Evolutionary conservation across 2,113 vertebrate species (phyloP), one percentile per base, ranked within the genome.

Genomic region (Rhabdomys dilectus): DNA sequence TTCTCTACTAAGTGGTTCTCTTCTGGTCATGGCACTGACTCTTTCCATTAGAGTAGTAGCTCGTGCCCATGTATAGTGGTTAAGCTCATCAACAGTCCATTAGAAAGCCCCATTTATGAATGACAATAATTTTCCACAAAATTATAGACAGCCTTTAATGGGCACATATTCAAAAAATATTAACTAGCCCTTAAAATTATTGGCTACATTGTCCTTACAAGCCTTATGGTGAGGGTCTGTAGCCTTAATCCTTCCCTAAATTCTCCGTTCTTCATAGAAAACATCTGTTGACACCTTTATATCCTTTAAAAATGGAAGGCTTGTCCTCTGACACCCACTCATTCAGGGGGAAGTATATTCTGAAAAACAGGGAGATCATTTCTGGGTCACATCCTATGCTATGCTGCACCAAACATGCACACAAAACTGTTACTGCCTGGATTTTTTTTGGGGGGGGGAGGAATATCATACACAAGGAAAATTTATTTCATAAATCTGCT

Each of bases 1-100:
- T 97, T 97, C 91, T 89, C 70, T 92, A 96, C 92, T 94, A 95
- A 96, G 91, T 96, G 94, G 58, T 73, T 96, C 96, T 96, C 62
- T 94, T 89, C 58, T 91, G 82, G 84, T 78, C 77, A 56, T 91
- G 85, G 51, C 31, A 31, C 93, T 48, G 94, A 64, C 87, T 48
- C 29, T 94, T 96, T 96, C 86, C 92, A 97, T 93, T 95, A 95
- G 97, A 96, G 91, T 80, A 48, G 75, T 88, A 85, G 36, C 89
- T 89, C 81, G 86, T 97, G 93, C 60, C 68, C 75, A 53, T 81
- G 48, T 88, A 42, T 39, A 89, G 95, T 95, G 82, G 76, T 95
- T 93, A 86, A 96, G 80, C 90, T 96, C 42, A 89, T 97, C 93
- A 94, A 53, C 93, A 89, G 72, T 92, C 96, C 97, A 96, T 97